A percentile compares a stretch with the other conserved stretches of the same genome.
Evolutionary conservation across 2,888 invertebrate genomes (phyloP).

Genomic region (Cheilosia grossa): DNA sequence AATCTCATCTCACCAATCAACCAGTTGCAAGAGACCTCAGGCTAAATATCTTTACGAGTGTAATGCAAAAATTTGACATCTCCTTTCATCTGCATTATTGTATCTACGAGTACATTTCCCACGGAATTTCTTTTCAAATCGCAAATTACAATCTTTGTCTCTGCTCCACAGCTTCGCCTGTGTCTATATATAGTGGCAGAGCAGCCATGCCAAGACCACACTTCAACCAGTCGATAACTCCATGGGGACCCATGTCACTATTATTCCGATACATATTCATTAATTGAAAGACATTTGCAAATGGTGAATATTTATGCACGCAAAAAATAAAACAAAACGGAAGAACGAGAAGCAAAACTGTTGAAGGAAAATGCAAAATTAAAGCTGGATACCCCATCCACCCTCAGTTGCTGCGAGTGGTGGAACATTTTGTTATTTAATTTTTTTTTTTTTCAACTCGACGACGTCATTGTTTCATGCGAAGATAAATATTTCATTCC

Average conservation of each 20-base stretch:
- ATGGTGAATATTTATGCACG: conserved; percentile 74
- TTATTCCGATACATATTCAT: conserved; percentile 75
- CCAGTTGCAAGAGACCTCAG: conserved; percentile 37
- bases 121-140: conserved; percentile 65
- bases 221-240: conserved; percentile 63
- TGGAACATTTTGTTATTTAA: conserved; percentile 47
- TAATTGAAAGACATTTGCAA: conserved; percentile 74
- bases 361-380: conserved; percentile 34
- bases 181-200: background rate
- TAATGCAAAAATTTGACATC: conserved; percentile 72
- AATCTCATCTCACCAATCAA: conserved; percentile 40
- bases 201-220: conserved; percentile 48
- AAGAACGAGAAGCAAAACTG: conserved; percentile 22
- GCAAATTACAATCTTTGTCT: conserved; percentile 61
- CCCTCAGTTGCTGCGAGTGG: background rate
- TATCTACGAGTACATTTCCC: conserved; percentile 49
- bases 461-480: conserved; percentile 67
- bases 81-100: conserved; percentile 67
- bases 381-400: background rate
- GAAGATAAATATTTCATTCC: conserved; percentile 71
- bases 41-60: conserved; percentile 66
- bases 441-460: conserved; percentile 44
- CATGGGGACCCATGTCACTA: conserved; percentile 71
- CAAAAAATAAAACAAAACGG: conserved; percentile 38
- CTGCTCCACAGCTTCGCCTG: conserved; percentile 28